Base-by-base conservation (phyloP, 2,888 invertebrate species). In the Ophion slaviceki region DNA sequence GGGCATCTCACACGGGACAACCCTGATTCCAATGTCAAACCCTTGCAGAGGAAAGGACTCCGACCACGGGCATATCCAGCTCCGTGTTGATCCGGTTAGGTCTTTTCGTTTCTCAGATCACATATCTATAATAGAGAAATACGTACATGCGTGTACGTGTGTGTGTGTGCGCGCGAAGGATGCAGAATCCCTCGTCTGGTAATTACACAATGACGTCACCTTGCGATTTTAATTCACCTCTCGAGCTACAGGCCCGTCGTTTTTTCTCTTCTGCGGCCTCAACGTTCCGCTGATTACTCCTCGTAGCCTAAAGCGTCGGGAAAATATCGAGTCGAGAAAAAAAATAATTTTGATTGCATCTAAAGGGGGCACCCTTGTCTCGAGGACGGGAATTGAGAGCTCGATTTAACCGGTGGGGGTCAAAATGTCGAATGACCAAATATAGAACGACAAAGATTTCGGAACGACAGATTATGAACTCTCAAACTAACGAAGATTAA, bases 141-240 rank as follows among this genome's bases (percentile, higher is more conserved):
- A 11, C 11, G 47, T 47, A 14, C 7, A 47, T 47, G 8, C 45
- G 45, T 45, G 45, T 45, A 14, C 5, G 24, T 32, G 17, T 32
- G 47, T n/a, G 57, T 57, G 47, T 45, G 3, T 45, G 47, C 2
- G 17, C 10, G 62, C 24, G 32, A 24, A 20, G 59, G 14, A 67
- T 40, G 47, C 71, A 67, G 53, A 76, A 72, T 78, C 5, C n/a
- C 59, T 47, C 11, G 11, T 47, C 62, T 62, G 45, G 36, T 80
- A 80, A 80, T 84, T 84, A 66, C 47, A 78, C 68, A 78, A 78
- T 47, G 81, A 74, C 74, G 61, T 53, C 24, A 32, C 28, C 4
- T n/a, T 24, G 32, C 57, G 28, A 78, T 78, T 81, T 74, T 70
- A 36, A 84, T 81, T 81, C 67, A 11, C 36, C 59, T 62, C 67